Evolutionary conservation across 2,113 vertebrate genomes (phyloP), one percentile per base, ranked within the genome.

Genomic region (Heterotilapia buettikoferi): DNA sequence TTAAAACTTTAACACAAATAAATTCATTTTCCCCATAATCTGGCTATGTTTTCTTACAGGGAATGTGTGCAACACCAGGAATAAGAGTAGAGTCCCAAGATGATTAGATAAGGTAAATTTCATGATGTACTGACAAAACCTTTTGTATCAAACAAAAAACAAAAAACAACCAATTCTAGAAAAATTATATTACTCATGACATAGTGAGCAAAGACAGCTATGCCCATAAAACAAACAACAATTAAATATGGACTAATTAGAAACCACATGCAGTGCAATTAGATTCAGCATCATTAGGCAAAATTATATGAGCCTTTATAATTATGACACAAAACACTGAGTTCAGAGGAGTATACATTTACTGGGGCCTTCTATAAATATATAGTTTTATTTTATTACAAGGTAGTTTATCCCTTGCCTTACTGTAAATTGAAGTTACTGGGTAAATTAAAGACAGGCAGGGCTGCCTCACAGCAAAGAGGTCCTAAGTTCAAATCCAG

Each of bases 1-100:
- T 94, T 86, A 76, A 88, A 85, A 79, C 24, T 94, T 88, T 93
- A 93, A 91, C 93, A 94, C 92, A 94, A 96, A 96, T 96, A 96
- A 96, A 96, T 91, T 84, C 3, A 38, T 88, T 82, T 59, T 13
- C 84, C 63, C 52, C 2, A 53, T 68, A 68, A 68, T 54, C 16
- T 66, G 88, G 26, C 26, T 52, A 12, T 84, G 53, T 78, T 82
- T 94, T 88, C 24, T 91, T 92, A 50, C 6, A 40, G 50, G 19
- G n/a, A 47, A 38, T 86, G 4, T 61, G 6, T 80, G 40, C 24
- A 38, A 19, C 3, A 24, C 8, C 45, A 54, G 18, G 57, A 43
- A 1, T 52, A 7, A 33, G 12, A 47, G 21, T 36, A 24, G 12
- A 71, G 12, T 84, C 5, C 21, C 6, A 54, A 26, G 52, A 66